phyloP scores from a whole-genome alignment of 23 tunicate genomes.

The Ascidia mentula region DNA sequence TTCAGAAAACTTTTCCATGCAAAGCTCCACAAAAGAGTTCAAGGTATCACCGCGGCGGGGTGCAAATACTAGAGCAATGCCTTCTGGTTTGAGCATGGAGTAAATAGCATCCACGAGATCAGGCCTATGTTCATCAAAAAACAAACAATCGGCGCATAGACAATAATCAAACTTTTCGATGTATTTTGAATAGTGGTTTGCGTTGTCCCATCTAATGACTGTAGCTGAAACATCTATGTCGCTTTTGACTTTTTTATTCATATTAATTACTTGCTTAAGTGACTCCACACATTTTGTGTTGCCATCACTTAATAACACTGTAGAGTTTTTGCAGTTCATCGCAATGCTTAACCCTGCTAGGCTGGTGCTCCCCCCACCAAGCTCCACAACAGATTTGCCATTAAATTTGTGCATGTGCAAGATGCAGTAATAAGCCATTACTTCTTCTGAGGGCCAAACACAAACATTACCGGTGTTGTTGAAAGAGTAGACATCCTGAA shows the following conservation, averaged over 20 bases:
- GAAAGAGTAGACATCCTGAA: constrained; percentile 36
- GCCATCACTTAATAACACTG: constrained; percentile 65
- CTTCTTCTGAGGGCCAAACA: constrained; percentile 84
- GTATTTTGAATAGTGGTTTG: constrained; percentile 2
- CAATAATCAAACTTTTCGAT: constrained; percentile 25
- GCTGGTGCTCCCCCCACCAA: constrained; percentile 73
- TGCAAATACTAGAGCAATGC: constrained; percentile 58
- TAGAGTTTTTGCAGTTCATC: constrained; percentile 11
- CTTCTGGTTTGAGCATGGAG: constrained; percentile 38
- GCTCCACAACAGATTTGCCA: constrained; percentile 47
- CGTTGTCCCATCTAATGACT: constrained; percentile 33
- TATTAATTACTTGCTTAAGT: constrained; percentile 9
- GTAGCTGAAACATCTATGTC: constrained; percentile 16
- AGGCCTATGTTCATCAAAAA: constrained; percentile 44
- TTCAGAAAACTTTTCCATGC: constrained; percentile 14
- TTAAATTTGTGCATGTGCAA: constrained; percentile 30
- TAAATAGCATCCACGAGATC: constrained; percentile 26
- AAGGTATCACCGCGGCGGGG: constrained; percentile 60
- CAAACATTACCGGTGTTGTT: constrained; percentile 95
- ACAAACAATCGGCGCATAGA: constrained; percentile 44
- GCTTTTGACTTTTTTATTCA: constrained; percentile 8
- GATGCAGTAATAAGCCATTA: constrained; percentile 63
- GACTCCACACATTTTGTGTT: constrained; percentile 48
- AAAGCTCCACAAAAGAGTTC: constrained; percentile 16
- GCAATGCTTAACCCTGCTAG: constrained; percentile 70